These are phyloP conservation scores for Cryptosula pallasiana DNA, from an alignment of 2,888 invertebrate genomes.

Conservation along the genomic window DNA sequence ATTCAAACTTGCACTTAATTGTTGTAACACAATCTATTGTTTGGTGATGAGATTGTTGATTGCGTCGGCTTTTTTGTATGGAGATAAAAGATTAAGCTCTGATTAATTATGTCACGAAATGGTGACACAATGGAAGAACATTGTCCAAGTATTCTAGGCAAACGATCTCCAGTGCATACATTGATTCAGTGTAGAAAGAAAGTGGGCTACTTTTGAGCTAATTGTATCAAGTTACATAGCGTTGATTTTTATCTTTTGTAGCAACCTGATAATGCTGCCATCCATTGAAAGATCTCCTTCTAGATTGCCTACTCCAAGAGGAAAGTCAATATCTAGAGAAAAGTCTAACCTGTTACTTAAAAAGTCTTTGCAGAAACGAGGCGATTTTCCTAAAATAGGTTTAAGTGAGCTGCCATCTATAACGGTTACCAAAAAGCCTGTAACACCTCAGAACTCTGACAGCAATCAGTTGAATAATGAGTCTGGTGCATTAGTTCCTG, in stretches of 20 bases:
- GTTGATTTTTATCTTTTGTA: background rate
- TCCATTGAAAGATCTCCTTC: background rate
- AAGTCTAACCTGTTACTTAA: background rate
- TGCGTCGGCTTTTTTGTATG: too few species aligned
- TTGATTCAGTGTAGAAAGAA: too few species aligned
- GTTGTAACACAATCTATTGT: too few species aligned
- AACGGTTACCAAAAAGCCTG: background rate
- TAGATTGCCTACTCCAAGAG: background rate
- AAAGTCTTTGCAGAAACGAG: background rate
- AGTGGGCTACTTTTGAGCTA: too few species aligned
- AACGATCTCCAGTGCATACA: too few species aligned
- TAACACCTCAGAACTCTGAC: background rate
- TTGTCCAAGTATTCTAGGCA: too few species aligned
- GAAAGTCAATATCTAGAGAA: background rate
- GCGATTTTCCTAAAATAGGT: background rate
- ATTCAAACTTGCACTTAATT: too few species aligned
- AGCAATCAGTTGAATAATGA: background rate
- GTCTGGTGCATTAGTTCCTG: background rate
- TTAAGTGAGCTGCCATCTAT: conserved; percentile 20
- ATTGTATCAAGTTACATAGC: too few species aligned
- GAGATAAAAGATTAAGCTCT: too few species aligned
- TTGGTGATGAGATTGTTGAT: too few species aligned
- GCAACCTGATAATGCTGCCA: background rate
- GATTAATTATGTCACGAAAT: too few species aligned
- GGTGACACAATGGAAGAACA: too few species aligned